Evolutionary conservation across 2,888 invertebrate species (phyloP), one percentile per base, ranked within the genome.

Genomic region (Drosophila colorata): DNA sequence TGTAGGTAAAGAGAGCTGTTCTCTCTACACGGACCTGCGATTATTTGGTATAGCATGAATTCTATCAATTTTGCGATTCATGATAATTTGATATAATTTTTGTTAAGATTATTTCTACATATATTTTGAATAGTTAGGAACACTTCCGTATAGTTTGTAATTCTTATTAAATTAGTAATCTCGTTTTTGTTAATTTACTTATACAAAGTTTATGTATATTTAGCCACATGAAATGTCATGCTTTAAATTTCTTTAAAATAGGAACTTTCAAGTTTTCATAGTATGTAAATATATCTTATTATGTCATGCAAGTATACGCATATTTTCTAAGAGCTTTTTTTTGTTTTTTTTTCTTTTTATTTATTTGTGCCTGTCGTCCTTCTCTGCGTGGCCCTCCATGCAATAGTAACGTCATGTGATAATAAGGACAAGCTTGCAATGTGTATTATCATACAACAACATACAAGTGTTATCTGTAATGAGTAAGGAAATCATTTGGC

Each of bases 241-340:
- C 44, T 49, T 68, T 74, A 35, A 64, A 69, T 79, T 55, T 85
- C 44, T 68, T 74, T 83, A 88, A 88, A 90, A 86, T 88, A 90
- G 89, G 88, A 89, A 89, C 89, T 88, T 80, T 88, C 77, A 74
- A 76, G 76, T 86, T 86, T 82, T 76, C 76, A 66, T 78, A 77
- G 76, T 85, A 60, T 78, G 64, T 63, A 74, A 67, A 68, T 70
- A 64, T 77, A 61, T 70, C 61, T 79, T 47, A 44, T 66, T 37
- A 35, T 52, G 51, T 56, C 33, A 31, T 46, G 38, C 28, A 25
- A 49, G 46, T 56, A 44, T 40, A 35, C 37, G 28, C 60, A 51
- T 60, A 44, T 52, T 18, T 28, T 67, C 40, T 28, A 43, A 37
- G 28, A 35, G 3, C 37, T 31, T 16, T 18, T 20, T 6, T 9